These are phyloP conservation scores for Drosophila longiperda DNA, from an alignment of 2,888 invertebrate species.

Conservation along the genomic window DNA sequence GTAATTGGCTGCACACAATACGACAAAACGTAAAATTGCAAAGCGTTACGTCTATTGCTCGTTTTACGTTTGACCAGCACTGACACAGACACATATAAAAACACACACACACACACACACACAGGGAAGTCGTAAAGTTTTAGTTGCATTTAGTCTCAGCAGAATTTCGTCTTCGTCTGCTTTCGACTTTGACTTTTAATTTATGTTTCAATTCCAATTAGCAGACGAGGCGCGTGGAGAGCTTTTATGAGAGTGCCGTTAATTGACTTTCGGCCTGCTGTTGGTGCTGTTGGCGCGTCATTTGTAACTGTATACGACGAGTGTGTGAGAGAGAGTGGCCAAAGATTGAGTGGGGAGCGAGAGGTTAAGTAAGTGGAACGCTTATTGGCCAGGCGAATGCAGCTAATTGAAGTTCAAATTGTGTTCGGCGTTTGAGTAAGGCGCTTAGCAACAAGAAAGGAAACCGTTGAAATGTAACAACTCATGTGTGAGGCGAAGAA, in stretches of 20 bases:
- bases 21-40: slow-evolving; percentile 66
- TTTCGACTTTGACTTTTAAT: slow-evolving; percentile 83
- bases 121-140: slow-evolving; percentile 70
- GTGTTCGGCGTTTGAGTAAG: slow-evolving; percentile 51
- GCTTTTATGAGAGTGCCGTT: slow-evolving; percentile 70
- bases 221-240: slow-evolving; percentile 73
- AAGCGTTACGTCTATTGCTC: slow-evolving; percentile 51
- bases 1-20: slow-evolving; percentile 66
- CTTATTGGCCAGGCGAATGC: slow-evolving; percentile 69
- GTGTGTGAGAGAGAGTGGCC: not conserved
- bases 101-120: slow-evolving; percentile 7
- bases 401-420: slow-evolving; percentile 79
- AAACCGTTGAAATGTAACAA: slow-evolving; percentile 72
- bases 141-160: slow-evolving; percentile 67
- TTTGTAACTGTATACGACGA: slow-evolving; percentile 73
- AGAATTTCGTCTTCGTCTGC: slow-evolving; percentile 50
- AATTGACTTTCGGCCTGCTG: slow-evolving; percentile 77
- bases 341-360: not conserved
- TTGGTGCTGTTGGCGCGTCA: slow-evolving; percentile 63
- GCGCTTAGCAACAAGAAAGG: slow-evolving; percentile 46
- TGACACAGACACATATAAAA: slow-evolving; percentile 2
- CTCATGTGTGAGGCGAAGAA: slow-evolving; percentile 4
- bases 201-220: slow-evolving; percentile 85
- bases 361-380: slow-evolving; percentile 50
- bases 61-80: slow-evolving; percentile 50